Base-by-base conservation (phyloP, 2,888 invertebrate species). In the Griposia aprilina region DNA sequence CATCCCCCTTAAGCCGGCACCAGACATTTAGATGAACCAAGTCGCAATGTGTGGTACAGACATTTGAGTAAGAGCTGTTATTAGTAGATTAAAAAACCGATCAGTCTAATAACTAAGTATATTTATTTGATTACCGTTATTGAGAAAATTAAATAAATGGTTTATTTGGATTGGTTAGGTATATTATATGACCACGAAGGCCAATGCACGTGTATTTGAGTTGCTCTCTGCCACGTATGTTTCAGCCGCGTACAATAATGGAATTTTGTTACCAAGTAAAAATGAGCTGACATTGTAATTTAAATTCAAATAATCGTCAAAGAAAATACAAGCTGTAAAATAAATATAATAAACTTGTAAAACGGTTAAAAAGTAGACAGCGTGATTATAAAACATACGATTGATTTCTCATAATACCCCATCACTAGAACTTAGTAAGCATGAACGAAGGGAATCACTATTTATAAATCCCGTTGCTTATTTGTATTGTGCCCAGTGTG, bases 351-450 rank as follows among this genome's bases (percentile, higher is more conserved):
- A 36, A 36, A 30, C 20, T 20, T 36, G 36, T 15, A 23, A 65
- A 36, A 36, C 8, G 11, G 30, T 7, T 20, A 23, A 36, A 23
- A 23, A 36, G 13, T 23, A 36, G 23, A 23, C 23, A 63, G 8
- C 23, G 1, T 13, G 23, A 15, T 23, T 23, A 15, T 13, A 36
- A 23, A 30, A 20, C 10, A 3, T 45, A n/a, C 17, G 3, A 66
- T 63, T 5, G n/a, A 1, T 15, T 23, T 36, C 23, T 23, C 13
- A 7, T 15, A 36, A 4, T 36, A 5, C 41, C 30, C 15, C 69
- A 57, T 57, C 69, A 69, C 57, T 69, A 57, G 17, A n/a, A 69
- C 17, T 30, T n/a, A 62, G 63, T 71, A 65, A 65, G 36, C 2
- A 36, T 20, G 4, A 71, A 26, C 41, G 26, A 26, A 50, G 36